phyloP scores from a whole-genome alignment of 2,113 vertebrate genomes.

The Sakesphorus luctuosus region DNA sequence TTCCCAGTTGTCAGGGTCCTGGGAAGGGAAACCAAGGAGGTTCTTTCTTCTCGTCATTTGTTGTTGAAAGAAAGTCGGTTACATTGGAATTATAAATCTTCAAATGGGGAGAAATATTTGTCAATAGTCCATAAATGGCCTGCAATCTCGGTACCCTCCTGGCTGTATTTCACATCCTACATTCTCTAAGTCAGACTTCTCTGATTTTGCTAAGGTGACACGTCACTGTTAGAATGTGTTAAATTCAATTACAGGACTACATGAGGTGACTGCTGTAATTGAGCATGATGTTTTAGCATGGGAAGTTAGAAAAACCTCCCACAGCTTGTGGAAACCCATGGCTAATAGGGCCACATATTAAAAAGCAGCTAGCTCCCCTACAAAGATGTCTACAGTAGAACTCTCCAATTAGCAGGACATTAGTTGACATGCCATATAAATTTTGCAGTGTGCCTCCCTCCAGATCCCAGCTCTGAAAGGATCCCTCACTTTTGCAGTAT shows the following conservation, averaged over 20 bases:
- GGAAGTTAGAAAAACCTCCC: neutral
- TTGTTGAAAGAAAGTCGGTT: neutral
- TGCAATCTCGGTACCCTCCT: neutral
- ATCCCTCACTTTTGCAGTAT: neutral
- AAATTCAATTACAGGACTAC: neutral
- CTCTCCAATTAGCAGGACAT: neutral
- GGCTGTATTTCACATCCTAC: neutral
- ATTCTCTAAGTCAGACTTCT: neutral
- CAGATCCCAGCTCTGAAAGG: neutral
- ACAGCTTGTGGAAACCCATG: neutral
- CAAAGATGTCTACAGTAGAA: neutral
- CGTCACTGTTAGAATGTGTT: neutral
- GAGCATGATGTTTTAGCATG: neutral
- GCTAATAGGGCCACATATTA: neutral
- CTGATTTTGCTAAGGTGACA: slow-evolving; percentile 3
- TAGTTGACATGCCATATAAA: neutral
- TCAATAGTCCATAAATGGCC: neutral
- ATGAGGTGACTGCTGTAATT: neutral
- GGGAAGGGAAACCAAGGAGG: neutral
- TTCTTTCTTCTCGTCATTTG: neutral
- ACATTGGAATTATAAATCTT: neutral
- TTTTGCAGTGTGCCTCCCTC: neutral
- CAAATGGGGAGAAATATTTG: neutral
- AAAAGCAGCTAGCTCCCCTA: neutral
- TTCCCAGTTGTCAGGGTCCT: slow-evolving; percentile 4